Evolutionary conservation across 2,113 vertebrate genomes (phyloP), one percentile per base, ranked within the genome.

Genomic region (Corythoichthys intestinalis): DNA sequence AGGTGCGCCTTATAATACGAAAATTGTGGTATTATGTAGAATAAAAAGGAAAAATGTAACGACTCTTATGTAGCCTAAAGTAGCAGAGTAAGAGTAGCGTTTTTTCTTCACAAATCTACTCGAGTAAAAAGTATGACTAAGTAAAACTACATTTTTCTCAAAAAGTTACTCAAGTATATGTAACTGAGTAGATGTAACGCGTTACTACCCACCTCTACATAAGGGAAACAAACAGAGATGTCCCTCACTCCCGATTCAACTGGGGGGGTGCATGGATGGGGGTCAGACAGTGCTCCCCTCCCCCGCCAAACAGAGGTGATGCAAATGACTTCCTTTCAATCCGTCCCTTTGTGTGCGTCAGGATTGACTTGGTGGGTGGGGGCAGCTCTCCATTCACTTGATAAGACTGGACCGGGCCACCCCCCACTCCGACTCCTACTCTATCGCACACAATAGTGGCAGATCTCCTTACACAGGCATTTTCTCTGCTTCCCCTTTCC

Each of bases 271-370:
- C 3, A 3, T 3, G 39, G 52, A 8, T 6, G 52, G 54, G 17
- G 50, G 14, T 17, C 65, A 38, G 14, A 66, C 48, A 50, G 13
- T 80, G 70, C 41, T 44, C 66, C 73, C 77, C 69, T 73, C 76
- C 38, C 58, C 6, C 53, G 4, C 0, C 48, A 57, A 53, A 64
- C 60, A 78, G 73, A 68, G 74, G 82, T 78, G 80, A 92, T 92
- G 90, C 91, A 92, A 92, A 93, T 90, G 73, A 85, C 86, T 86
- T 91, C 83, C 87, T 89, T 91, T 92, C 88, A 91, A 78, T 83
- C 75, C 72, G 47, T 66, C 81, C 73, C 85, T 90, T 89, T 91
- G 87, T 89, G 86, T 87, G 77, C 14, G 71, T 67, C 74, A 82
- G 83, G 84, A 76, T 67, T 87, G 83, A 86, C 81, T 84, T 73